Evolutionary conservation across 2,113 vertebrate species (phyloP).

Genomic region (Cnemophilus loriae): DNA sequence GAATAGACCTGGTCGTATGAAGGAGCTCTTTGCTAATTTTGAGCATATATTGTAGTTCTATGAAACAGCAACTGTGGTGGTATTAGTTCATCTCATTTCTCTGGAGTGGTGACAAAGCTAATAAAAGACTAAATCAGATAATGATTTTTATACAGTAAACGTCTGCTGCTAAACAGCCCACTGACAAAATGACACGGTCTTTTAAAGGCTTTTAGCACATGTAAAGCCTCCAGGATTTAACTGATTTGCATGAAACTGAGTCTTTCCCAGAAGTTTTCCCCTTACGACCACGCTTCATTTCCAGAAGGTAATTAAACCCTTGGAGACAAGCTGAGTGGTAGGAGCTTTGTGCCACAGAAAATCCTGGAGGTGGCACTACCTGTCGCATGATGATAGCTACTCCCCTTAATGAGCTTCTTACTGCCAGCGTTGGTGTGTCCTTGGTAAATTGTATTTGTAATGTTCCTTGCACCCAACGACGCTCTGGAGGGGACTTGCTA

Average conservation of each 20-base stretch:
- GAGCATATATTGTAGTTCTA: not conserved
- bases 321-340: not conserved
- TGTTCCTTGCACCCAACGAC: not conserved
- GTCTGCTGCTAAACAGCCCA: not conserved
- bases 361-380: conserved; percentile 32
- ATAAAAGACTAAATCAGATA: conserved; percentile 17
- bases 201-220: conserved; percentile 6
- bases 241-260: not conserved
- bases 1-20: not conserved
- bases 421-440: not conserved
- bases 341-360: not conserved
- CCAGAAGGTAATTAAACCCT: conserved; percentile 12
- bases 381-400: not conserved
- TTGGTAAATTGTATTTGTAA: not conserved
- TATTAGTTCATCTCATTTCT: not conserved
- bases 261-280: conserved; percentile 9
- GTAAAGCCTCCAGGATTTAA: conserved; percentile 1
- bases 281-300: not conserved
- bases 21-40: not conserved
- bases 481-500: conserved; percentile 8
- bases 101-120: not conserved
- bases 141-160: not conserved
- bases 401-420: not conserved
- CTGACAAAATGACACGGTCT: not conserved
- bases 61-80: not conserved